Base-by-base conservation (phyloP, 2,113 vertebrate species). In the Protobothrops flavoviridis region DNA sequence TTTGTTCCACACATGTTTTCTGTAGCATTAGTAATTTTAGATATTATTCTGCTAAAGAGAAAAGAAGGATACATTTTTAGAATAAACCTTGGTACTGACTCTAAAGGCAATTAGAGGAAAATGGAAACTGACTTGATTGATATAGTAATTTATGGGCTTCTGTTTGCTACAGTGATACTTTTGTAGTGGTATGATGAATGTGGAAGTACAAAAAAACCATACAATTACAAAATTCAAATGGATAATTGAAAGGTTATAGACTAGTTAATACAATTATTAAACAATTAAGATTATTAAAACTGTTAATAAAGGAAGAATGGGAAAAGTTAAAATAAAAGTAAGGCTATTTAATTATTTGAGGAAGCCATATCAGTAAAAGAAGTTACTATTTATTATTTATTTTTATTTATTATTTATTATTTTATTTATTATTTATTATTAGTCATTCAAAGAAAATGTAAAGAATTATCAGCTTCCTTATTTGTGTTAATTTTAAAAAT, bases 231-330 rank as follows among this genome's bases (percentile, higher is more conserved):
- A 61, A 57, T 81, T 39, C 33, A 59, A 64, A 39, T 92, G 43
- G 64, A 64, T 86, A 87, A 91, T 57, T 93, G 61, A 95, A 96
- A 95, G 95, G 93, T 96, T 97, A 93, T 53, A 55, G 90, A 94
- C 93, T 96, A 48, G 93, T 93, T 97, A 96, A 96, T 94, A 90
- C 29, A 23, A 89, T 85, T 94, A 85, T 96, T 94, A 87, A 94
- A 95, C n/a, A 90, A 94, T 90, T 61, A 90, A 48, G n/a, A 90
- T 61, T 94, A 85, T 96, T 94, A 85, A 94, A 95, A 33, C 94
- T 92, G 55, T 90, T 55, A 88, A 94, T 90, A 94, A 95, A 94
- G 56, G n/a, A 90, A 90, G 57, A 91, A 23, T 69, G 12, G 90
- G 64, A 95, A 86, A 96, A 88, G 92, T 90, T 74, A 94, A 90